Conservation (phyloP, 2,113 vertebrate genomes). For the Zosterops japonicus region DNA sequence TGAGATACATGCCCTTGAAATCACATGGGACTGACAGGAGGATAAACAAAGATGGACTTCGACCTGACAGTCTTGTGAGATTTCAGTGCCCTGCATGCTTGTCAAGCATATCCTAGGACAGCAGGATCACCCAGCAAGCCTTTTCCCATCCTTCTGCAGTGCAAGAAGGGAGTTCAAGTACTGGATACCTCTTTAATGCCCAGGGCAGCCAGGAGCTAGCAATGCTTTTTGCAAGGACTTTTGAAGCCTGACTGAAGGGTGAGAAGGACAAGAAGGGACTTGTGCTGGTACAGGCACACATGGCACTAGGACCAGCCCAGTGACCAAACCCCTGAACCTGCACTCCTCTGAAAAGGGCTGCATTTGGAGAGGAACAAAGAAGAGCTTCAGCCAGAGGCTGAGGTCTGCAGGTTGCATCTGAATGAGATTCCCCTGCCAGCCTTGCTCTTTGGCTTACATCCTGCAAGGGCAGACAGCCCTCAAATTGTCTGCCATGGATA, state of each 20-base stretch:
- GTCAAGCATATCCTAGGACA: not conserved
- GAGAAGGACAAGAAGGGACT: not conserved
- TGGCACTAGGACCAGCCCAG: not conserved
- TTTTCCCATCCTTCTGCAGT: not conserved
- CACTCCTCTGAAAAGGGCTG: not conserved
- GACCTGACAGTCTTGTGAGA: not conserved
- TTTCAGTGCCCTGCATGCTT: not conserved
- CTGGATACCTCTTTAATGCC: not conserved
- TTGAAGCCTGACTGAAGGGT: not conserved
- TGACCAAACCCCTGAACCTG: not conserved
- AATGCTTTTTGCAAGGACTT: not conserved
- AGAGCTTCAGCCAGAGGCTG: not conserved
- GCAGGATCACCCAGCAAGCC: not conserved
- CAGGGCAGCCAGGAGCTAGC: not conserved
- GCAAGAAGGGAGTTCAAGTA: not conserved
- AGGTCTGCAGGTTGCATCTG: not conserved
- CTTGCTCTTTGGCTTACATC: not conserved
- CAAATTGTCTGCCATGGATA: not conserved
- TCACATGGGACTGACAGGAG: not conserved
- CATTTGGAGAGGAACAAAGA: not conserved
- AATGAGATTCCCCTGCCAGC: not conserved
- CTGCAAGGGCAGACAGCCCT: not conserved
- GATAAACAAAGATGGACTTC: not conserved
- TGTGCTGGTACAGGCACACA: not conserved
- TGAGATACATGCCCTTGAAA: slow-evolving; percentile 27